Evolutionary conservation across 1,140 invertebrate genomes (phyloP), one percentile per base, ranked within the genome.

Genomic region (Chrysomallon squamiferum): DNA sequence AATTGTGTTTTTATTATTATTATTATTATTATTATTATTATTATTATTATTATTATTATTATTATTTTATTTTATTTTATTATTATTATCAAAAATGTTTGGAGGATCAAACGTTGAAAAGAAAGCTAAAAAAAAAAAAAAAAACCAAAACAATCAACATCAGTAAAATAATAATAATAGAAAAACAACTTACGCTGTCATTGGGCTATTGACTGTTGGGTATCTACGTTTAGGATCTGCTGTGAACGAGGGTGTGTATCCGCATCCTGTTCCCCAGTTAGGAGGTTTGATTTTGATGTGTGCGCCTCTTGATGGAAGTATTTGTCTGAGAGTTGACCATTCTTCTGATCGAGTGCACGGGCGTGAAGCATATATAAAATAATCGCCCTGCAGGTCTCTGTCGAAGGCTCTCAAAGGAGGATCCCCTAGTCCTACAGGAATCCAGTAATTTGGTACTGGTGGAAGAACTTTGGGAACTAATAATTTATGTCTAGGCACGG

Each of bases 321-420:
- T 80, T 65, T 83, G 79, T n/a, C 79, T 60, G 15, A 84, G 71
- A 11, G 82, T 84, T 2, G 82, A 84, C 70, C 81, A 84, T 9
- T 82, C 72, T 62, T 84, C 77, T 65, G 74, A 73, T 25, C 81
- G 54, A 11, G 81, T 74, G n/a, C 69, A 66, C n/a, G 66, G 61
- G 22, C 68, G 61, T 20, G 62, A 65, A n/a, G 22, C 13, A 41
- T 66, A 66, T 0, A 67, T 52, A 0, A 33, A 15, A 9, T 22
- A 22, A 18, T 33, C 13, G 11, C 20, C 7, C 4, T 30, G 20
- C 11, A 43, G 32, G 0, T 15, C 41, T 4, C 77, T 64, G 22
- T 76, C 67, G 61, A 77, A 80, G 50, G 65, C 71, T 47, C 71
- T 71, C 3, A 79, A 65, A 18, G 76, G 75, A 7, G 75, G 77